Conservation (phyloP, 1,140 invertebrate species). For the Formica selysi region DNA sequence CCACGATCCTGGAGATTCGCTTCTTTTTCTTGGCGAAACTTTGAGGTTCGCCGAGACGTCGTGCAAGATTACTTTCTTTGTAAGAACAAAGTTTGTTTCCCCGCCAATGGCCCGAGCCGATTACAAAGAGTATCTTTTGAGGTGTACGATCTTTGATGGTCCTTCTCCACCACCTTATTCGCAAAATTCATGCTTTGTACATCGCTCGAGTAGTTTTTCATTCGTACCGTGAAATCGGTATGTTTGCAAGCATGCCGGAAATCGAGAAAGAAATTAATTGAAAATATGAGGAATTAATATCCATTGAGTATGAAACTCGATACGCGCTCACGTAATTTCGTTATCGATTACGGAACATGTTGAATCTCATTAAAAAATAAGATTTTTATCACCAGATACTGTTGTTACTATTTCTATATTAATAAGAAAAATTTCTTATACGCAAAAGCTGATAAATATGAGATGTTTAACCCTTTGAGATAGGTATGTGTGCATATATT, state of each 20-base stretch:
- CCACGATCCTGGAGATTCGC: conserved; percentile 5
- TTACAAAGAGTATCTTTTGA: conserved; percentile 73
- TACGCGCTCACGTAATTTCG: conserved; percentile 13
- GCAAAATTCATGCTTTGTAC: conserved; percentile 65
- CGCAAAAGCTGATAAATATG: neutral
- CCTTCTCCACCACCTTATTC: conserved; percentile 63
- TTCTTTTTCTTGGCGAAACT: conserved; percentile 69
- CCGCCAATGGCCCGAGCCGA: conserved; percentile 71
- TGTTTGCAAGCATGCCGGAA: conserved; percentile 29
- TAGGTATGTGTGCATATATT: neutral
- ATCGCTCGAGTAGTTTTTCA: conserved; percentile 27
- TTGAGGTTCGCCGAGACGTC: conserved; percentile 74
- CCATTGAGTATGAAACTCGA: neutral
- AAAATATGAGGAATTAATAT: conserved; percentile 22
- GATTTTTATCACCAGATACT: neutral
- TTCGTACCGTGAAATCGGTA: conserved; percentile 14
- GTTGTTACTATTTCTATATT: neutral
- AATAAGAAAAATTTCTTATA: neutral
- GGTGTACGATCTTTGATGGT: conserved; percentile 29
- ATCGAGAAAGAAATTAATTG: conserved; percentile 29
- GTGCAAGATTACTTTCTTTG: conserved; percentile 77
- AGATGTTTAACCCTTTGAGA: neutral
- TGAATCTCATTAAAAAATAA: neutral
- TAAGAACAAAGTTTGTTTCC: conserved; percentile 74
- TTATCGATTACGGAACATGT: neutral